Evolutionary conservation across 2,888 invertebrate genomes (phyloP).

Genomic region (Syrphus vitripennis): DNA sequence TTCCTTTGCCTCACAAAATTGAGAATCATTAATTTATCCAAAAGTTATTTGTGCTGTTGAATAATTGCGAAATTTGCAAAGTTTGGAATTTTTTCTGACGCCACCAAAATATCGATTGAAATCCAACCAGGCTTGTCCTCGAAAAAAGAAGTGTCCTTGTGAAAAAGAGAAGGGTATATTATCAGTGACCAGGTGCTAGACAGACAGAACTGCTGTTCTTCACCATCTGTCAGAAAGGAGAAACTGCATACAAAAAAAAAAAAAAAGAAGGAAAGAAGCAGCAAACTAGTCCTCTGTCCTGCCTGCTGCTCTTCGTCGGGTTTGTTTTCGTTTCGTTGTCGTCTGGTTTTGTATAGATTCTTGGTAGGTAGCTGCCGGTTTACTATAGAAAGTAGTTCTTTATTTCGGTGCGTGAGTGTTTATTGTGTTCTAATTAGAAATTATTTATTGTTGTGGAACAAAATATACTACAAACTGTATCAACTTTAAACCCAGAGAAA

Average conservation of each 20-base stretch:
- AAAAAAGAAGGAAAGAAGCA: too few relatives aligned
- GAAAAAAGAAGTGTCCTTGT: slow-evolving; percentile 52
- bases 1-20: neutral
- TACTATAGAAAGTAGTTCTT: slow-evolving; percentile 38
- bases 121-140: slow-evolving; percentile 34
- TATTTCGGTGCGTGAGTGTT: neutral
- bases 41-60: neutral
- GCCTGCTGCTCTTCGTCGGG: slow-evolving; percentile 5
- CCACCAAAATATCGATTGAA: slow-evolving; percentile 44
- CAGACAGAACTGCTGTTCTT: slow-evolving; percentile 12
- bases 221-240: slow-evolving; percentile 58
- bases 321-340: slow-evolving; percentile 51
- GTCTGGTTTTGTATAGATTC: slow-evolving; percentile 8
- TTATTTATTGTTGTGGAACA: neutral
- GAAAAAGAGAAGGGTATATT: slow-evolving; percentile 42
- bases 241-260: slow-evolving; percentile 9
- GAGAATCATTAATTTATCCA: neutral
- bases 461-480: neutral
- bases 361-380: slow-evolving; percentile 7
- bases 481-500: neutral
- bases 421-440: slow-evolving; percentile 27
- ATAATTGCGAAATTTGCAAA: neutral
- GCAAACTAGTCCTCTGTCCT: slow-evolving; percentile 35
- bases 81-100: slow-evolving; percentile 12
- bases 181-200: slow-evolving; percentile 46